Conservation (phyloP, 2,888 invertebrate genomes). For the Polyommatus icarus region DNA sequence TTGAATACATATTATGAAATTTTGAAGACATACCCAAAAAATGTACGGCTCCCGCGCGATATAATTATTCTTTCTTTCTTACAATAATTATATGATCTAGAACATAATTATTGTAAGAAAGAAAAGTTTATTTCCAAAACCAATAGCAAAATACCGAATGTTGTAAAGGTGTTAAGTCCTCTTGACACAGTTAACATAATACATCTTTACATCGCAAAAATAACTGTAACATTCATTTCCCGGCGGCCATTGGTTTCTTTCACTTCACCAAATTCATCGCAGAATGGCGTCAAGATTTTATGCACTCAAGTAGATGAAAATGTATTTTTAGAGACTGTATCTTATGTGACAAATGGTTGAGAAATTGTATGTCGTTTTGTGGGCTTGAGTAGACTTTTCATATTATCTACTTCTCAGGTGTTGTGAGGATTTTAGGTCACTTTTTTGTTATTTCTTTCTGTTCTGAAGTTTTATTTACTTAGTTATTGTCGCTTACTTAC, state of each 20-base stretch:
- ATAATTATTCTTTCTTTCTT: too few relatives aligned
- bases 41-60: too few relatives aligned
- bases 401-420: not conserved
- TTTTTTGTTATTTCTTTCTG: too few relatives aligned
- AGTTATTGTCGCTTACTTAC: too few relatives aligned
- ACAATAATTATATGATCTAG: too few relatives aligned
- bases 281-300: not conserved
- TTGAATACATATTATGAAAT: too few relatives aligned
- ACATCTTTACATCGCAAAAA: not conserved
- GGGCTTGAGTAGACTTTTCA: not conserved
- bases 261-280: conserved; percentile 1
- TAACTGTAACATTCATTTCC: conserved; percentile 2
- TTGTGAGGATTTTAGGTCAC: too few relatives aligned
- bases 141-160: too few relatives aligned
- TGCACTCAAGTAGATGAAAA: conserved; percentile 4
- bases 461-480: too few relatives aligned
- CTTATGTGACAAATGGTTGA: not conserved
- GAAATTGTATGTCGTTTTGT: not conserved
- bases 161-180: not conserved
- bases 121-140: too few relatives aligned
- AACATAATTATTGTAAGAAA: too few relatives aligned
- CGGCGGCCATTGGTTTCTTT: not conserved
- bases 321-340: conserved; percentile 27
- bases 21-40: too few relatives aligned
- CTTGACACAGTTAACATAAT: not conserved